Evolutionary conservation across 2,113 vertebrate genomes (phyloP).

Genomic region (Perognathus longimembris): DNA sequence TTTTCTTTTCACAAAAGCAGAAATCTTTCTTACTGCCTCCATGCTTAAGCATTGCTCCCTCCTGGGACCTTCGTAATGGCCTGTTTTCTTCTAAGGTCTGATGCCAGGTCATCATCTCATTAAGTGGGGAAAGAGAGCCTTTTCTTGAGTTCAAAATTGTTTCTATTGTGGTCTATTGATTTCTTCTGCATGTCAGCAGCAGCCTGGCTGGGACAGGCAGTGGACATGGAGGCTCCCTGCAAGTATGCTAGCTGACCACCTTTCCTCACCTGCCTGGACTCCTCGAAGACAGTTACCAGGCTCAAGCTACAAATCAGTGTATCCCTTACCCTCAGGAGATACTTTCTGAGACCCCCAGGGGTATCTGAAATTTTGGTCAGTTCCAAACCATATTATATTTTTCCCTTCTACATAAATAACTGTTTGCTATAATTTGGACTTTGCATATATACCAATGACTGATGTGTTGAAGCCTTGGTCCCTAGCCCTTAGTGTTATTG

Average conservation of each 20-base stretch:
- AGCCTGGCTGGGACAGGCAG: neutral
- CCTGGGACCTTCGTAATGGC: slow-evolving; percentile 10
- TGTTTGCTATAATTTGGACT: neutral
- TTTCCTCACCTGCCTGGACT: neutral
- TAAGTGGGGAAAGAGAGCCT: slow-evolving; percentile 16
- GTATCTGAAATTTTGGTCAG: neutral
- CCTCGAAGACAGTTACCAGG: neutral
- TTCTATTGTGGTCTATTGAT: slow-evolving; percentile 62
- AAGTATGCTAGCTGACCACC: neutral
- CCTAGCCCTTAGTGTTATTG: neutral
- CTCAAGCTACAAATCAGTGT: neutral
- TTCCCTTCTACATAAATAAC: neutral
- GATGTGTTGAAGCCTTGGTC: neutral
- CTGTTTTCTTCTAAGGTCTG: slow-evolving; percentile 36
- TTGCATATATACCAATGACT: neutral
- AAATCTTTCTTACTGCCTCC: slow-evolving; percentile 9
- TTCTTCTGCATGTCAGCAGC: neutral
- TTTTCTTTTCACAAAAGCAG: slow-evolving; percentile 63
- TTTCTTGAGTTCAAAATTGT: slow-evolving; percentile 62
- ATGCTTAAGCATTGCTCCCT: neutral
- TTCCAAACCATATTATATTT: neutral
- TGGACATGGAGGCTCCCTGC: neutral
- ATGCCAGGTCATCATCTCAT: slow-evolving; percentile 43
- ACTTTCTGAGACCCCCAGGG: neutral
- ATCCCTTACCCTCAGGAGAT: neutral